Evolutionary conservation across 1,140 invertebrate genomes (phyloP), one percentile per base, ranked within the genome.

Genomic region (Formica selysi): DNA sequence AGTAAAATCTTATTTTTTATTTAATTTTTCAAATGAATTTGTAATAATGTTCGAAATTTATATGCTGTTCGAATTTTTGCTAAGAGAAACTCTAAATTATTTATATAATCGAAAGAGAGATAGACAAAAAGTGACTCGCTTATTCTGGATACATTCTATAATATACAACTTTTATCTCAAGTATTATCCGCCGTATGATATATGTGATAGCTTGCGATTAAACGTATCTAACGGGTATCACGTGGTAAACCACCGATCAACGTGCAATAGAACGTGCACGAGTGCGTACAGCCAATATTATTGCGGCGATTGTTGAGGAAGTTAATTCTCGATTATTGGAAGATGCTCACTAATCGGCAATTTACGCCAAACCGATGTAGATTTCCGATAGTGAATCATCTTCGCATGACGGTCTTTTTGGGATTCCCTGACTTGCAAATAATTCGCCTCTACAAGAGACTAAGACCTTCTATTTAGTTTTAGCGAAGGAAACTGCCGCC

Each of bases 401-500:
- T 7, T 61, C 2, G 8, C 29, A n/a, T 3, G 29, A 16, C 38
- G 22, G n/a, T 4, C 26, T 32, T 13, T 16, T 16, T 11, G 11
- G n/a, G 26, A 7, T 13, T 44, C 10, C 29, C 8, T n/a, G 62
- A 73, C 44, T 51, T 54, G 51, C 44, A n/a, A 36, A 79, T 73
- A 81, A 89, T 87, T 87, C 29, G 36, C 32, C 51, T 79, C 67
- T 41, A 11, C 64, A 61, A 64, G 59, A 81, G 51, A 85, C 7
- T 19, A 11, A 11, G 41, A 44, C 11, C 54, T 51, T 62, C 76
- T 83, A 84, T 84, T 79, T 90, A 68, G 87, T 76, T 84, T 54
- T 29, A 83, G 59, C 44, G 38, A 76, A 81, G 89, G 89, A 90
- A 89, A 80, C 80, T 87, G 59, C 44, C 73, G 44, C 79, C 64